Evolutionary conservation across 92 coral and sea anemone species (phyloP).

Genomic region (Blastomussa wellsi): DNA sequence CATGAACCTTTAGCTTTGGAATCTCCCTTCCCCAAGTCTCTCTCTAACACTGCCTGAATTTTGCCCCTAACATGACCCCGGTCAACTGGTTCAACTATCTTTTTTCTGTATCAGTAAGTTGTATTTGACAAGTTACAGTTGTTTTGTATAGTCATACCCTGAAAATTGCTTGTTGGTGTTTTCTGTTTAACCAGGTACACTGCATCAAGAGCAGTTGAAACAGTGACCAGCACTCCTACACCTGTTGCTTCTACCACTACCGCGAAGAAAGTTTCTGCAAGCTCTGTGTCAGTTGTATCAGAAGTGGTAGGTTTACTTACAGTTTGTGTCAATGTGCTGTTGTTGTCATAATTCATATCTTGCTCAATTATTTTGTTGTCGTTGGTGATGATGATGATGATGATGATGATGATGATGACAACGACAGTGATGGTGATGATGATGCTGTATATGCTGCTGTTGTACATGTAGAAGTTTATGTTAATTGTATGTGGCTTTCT

Average conservation of each 20-base stretch:
- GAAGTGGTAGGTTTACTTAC: slow-evolving; percentile 55
- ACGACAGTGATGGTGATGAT: too few species aligned
- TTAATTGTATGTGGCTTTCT: not conserved
- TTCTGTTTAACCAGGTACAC: slow-evolving; percentile 68
- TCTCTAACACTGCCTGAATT: not conserved
- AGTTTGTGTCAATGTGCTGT: too few species aligned
- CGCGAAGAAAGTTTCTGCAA: slow-evolving; percentile 29
- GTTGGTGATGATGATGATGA: too few species aligned
- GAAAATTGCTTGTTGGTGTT: not conserved
- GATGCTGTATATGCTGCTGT: too few species aligned
- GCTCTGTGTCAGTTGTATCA: slow-evolving; percentile 63
- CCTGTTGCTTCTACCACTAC: slow-evolving; percentile 22
- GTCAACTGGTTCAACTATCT: too few species aligned
- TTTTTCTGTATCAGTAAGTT: too few species aligned
- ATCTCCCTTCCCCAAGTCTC: not conserved
- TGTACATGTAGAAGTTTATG: not conserved
- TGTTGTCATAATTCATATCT: too few species aligned
- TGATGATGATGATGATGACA: too few species aligned
- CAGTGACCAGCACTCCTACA: slow-evolving; percentile 38
- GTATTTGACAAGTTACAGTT: not conserved
- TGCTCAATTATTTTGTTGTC: too few species aligned
- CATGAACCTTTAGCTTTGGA: too few species aligned
- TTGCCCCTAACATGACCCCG: not conserved
- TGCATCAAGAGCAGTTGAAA: slow-evolving; percentile 78
- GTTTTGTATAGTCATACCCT: too few species aligned